phyloP scores from a whole-genome alignment of 2,797 vertebrate species.

The Liasis olivaceus region DNA sequence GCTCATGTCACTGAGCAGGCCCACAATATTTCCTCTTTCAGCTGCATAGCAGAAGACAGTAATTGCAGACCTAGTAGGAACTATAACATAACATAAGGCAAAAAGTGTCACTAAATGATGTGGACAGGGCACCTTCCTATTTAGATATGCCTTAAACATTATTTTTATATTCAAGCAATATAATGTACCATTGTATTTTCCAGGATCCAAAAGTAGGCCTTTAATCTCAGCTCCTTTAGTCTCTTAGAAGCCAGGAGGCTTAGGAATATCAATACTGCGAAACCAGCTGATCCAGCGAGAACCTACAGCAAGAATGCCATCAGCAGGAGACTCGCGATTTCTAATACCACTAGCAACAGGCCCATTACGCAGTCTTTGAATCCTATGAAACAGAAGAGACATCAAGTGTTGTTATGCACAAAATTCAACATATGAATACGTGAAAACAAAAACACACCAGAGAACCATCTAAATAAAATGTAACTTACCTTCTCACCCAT shows the following conservation, averaged over 20 bases:
- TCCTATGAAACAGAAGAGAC: conserved; percentile 40
- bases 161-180: neutral
- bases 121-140: neutral
- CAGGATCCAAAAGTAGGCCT: neutral
- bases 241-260: conserved; percentile 60
- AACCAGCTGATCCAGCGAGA: conserved; percentile 63
- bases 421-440: neutral
- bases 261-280: conserved; percentile 60
- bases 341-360: neutral
- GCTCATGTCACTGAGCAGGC: neutral
- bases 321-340: neutral
- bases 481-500: conserved; percentile 61
- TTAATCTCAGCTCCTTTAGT: neutral
- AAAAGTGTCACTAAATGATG: neutral
- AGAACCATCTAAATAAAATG: conserved; percentile 18
- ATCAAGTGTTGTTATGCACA: neutral
- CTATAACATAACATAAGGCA: neutral
- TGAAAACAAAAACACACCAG: neutral
- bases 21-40: neutral
- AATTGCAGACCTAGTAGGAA: neutral
- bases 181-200: conserved; percentile 48
- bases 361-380: conserved; percentile 34
- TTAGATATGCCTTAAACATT: neutral
- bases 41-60: neutral
- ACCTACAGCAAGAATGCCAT: conserved; percentile 2